Evolutionary conservation across 2,113 vertebrate species (phyloP).

Genomic region (Cariama cristata): DNA sequence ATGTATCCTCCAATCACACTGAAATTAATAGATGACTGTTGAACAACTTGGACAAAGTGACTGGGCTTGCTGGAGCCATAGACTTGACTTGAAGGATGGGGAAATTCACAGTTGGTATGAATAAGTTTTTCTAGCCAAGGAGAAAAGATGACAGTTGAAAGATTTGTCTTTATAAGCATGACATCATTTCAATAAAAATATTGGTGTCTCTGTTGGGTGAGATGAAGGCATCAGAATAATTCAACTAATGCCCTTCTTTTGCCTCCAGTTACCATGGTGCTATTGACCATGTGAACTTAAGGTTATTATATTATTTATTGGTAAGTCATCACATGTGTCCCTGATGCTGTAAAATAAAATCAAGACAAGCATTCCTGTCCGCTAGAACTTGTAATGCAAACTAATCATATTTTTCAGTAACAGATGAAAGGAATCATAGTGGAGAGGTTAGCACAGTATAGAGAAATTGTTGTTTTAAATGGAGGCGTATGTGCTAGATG

Average conservation of each 20-base stretch:
- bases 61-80: background rate
- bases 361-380: background rate
- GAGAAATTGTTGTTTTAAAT: background rate
- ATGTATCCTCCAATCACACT: slow-evolving; percentile 5
- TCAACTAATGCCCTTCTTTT: background rate
- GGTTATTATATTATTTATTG: background rate
- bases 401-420: background rate
- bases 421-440: background rate
- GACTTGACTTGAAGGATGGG: background rate
- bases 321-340: background rate
- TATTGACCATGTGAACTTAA: background rate
- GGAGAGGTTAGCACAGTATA: background rate
- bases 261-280: background rate
- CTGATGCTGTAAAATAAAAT: slow-evolving; percentile 9
- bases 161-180: background rate
- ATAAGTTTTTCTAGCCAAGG: background rate
- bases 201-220: background rate
- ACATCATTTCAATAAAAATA: slow-evolving; percentile 7
- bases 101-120: background rate
- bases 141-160: background rate
- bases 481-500: background rate
- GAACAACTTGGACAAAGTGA: slow-evolving; percentile 3
- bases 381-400: background rate
- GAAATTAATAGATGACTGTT: background rate
- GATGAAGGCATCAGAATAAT: background rate